Base-by-base conservation (phyloP, 2,113 vertebrate genomes). In the Hippopotamus amphibius region DNA sequence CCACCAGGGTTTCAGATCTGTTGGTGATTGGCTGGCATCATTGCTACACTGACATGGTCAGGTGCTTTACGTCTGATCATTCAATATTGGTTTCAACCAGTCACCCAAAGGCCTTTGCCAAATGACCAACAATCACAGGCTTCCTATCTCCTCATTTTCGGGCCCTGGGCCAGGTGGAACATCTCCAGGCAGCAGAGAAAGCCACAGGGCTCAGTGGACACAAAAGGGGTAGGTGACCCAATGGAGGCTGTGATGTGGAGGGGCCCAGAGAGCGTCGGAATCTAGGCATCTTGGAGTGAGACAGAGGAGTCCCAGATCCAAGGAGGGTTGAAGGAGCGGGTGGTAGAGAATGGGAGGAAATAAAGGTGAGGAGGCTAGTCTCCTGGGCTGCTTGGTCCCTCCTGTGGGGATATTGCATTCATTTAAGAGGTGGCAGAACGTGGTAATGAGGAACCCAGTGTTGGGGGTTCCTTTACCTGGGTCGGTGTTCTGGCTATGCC, bases 1-100 rank as follows among this genome's bases (percentile, higher is more conserved):
- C 57, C 3, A 28, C 15, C 37, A 16, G 48, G 10, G 48, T 11
- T 43, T 76, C 14, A 0, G 14, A 2, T 90, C 57, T 65, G 5
- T 48, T 59, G 43, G 19, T 24, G 48, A 4, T 1, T 12, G 15
- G 61, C 37, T 10, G 48, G 77, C 41, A 15, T 30, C 76, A 2
- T 1, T 4, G 0, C 61, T 19, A 13, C 30, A 2, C 26, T 33
- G 21, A 30, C 37, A 21, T 1, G 19, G 0, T 7, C 30, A 7
- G 63, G 30, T 2, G 16, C 16, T 43, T 65, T 10, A 2, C 4
- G 12, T 79, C 19, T 19, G 24, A 66, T 26, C 30, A 10, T 13
- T 61, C 69, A 5, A 12, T 13, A 3, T 4, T 7, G 30, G 55
- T 28, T 84, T 84, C 2, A 24, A 1, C 0, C 0, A 12, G 65